Evolutionary conservation across 2,113 vertebrate species (phyloP), one percentile per base, ranked within the genome.

Genomic region (Phasianus colchicus): DNA sequence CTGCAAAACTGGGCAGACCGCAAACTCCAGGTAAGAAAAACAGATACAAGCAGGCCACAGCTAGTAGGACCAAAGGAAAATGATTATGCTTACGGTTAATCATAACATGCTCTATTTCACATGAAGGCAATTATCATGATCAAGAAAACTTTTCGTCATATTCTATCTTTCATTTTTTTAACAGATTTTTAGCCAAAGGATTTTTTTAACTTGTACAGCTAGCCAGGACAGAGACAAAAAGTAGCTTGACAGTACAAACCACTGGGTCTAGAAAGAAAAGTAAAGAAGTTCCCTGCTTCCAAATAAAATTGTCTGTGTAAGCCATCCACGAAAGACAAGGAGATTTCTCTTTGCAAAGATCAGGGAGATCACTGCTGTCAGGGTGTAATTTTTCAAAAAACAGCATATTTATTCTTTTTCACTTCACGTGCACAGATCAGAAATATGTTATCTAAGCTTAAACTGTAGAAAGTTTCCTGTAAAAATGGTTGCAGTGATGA

Each of bases 281-380:
- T 66, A 63, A 92, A 79, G 30, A 75, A 88, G 72, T 55, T 7
- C 52, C 10, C 34, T 16, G 3, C 64, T 72, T 94, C 48, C 57
- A 89, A 70, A 63, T 83, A 89, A 95, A 88, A 75, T 78, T 87
- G 48, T 65, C 36, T 78, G 21, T 47, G 36, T 52, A 93, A 93
- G 38, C 75, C 57, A 48, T 67, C 71, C 83, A 71, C 60, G 18
- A 52, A 43, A 70, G 43, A 72, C n/a, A 61, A 88, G 21, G 42
- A 79, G 32, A 75, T 43, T 61, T 92, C 70, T 70, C 45, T 91
- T 76, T 63, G 22, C 60, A 57, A 81, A 63, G 61, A 93, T 61
- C 69, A 71, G 14, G 47, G 66, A 76, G 54, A 93, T 69, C 32
- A 43, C 7, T 92, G 21, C 54, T 89, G 60, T 90, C 22, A 11